Evolutionary conservation across 2,797 vertebrate species (phyloP).

Genomic region (Lindbergichthys nudifrons): DNA sequence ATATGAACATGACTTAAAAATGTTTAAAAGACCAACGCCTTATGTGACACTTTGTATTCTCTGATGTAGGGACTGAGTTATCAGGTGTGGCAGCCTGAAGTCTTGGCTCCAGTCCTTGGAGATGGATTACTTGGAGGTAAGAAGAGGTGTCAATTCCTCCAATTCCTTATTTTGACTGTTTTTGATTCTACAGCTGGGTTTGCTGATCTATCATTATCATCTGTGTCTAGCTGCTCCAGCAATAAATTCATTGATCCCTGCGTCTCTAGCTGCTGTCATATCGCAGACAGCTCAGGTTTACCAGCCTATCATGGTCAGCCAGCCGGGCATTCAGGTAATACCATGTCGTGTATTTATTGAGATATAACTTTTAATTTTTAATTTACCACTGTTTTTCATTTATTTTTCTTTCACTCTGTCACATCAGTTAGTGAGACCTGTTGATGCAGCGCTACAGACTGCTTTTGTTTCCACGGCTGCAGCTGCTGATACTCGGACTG

Average conservation of each 20-base stretch:
- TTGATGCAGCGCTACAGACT: conserved; percentile 55
- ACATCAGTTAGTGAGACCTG: conserved; percentile 44
- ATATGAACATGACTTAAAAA: not conserved
- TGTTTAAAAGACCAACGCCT: accelerated
- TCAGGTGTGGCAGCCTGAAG: conserved; percentile 86
- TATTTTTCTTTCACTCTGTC: conserved; percentile 26
- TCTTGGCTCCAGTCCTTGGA: conserved; percentile 82
- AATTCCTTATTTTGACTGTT: not conserved
- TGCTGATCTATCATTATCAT: not conserved
- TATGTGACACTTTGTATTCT: not conserved
- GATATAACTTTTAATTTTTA: not conserved
- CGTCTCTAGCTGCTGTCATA: conserved; percentile 87
- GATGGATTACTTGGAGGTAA: conserved; percentile 82
- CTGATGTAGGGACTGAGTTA: conserved; percentile 84
- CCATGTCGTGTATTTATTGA: not conserved
- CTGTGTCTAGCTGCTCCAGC: conserved; percentile 76
- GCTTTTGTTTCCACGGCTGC: conserved; percentile 38
- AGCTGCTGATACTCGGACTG: conserved; percentile 19
- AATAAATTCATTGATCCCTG: conserved; percentile 78
- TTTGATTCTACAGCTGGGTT: not conserved
- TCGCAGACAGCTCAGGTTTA: conserved; percentile 91
- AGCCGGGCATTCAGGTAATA: conserved; percentile 74
- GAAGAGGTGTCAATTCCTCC: not conserved
- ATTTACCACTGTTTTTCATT: not conserved
- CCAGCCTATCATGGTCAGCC: conserved; percentile 83